Evolutionary conservation across 1,140 invertebrate genomes (phyloP).

Genomic region (Teleopsis dalmanni): DNA sequence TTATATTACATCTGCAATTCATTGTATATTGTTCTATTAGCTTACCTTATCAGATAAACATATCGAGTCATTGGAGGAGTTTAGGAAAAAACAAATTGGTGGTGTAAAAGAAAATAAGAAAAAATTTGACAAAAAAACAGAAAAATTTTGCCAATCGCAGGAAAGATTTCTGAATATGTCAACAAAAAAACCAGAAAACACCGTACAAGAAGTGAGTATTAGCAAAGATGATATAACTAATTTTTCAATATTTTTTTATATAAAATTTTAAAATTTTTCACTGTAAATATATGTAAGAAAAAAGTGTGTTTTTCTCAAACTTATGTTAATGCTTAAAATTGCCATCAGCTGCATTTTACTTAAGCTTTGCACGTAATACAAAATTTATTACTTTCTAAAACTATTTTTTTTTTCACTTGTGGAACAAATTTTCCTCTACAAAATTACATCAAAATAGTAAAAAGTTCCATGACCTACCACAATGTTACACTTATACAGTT

Average conservation of each 20-base stretch:
- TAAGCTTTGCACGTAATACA: no score
- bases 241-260: background rate
- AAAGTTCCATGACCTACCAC: no score
- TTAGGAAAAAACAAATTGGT: conserved; percentile 90
- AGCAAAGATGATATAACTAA: background rate
- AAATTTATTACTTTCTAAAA: no score
- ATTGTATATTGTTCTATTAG: conserved; percentile 50
- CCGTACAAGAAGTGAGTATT: conserved; percentile 78
- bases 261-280: background rate
- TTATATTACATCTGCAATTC: background rate
- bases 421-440: no score
- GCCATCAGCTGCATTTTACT: no score
- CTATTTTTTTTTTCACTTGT: no score
- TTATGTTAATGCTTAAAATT: no score
- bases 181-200: conserved; percentile 84
- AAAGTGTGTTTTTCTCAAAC: no score
- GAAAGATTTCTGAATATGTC: conserved; percentile 91
- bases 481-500: no score
- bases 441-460: no score
- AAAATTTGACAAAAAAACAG: conserved; percentile 95
- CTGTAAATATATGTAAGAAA: background rate
- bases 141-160: conserved; percentile 92
- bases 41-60: conserved; percentile 81
- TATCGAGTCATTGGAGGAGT: conserved; percentile 84
- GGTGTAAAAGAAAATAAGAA: conserved; percentile 94